phyloP scores from a whole-genome alignment of 2,797 vertebrate species.

The Dipus sagitta region DNA sequence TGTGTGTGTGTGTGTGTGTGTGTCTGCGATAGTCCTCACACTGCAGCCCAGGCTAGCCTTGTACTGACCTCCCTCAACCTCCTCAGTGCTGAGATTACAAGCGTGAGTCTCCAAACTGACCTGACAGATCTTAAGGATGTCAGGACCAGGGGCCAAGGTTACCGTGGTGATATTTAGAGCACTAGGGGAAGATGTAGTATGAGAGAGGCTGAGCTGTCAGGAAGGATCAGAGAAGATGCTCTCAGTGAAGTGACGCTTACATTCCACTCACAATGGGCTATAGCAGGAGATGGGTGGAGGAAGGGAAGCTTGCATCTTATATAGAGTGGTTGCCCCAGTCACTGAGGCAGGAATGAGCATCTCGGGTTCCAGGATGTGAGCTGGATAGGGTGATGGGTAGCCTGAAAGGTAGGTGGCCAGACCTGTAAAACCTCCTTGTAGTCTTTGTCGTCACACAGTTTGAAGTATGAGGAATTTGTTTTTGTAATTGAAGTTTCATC shows the following conservation, averaged over 20 bases:
- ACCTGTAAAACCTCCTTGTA: fast-evolving
- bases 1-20: neutral
- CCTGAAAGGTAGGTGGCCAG: neutral
- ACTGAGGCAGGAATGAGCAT: neutral
- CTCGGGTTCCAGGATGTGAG: neutral
- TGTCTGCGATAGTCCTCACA: neutral
- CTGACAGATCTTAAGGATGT: neutral
- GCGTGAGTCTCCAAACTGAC: neutral
- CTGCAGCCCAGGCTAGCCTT: neutral
- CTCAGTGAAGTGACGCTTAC: neutral
- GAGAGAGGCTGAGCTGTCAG: neutral
- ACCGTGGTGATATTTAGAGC: neutral
- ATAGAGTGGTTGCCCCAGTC: neutral
- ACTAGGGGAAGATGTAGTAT: neutral
- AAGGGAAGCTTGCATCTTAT: neutral
- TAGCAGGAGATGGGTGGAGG: fast-evolving
- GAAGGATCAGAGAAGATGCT: neutral
- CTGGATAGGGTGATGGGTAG: neutral
- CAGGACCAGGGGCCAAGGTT: neutral
- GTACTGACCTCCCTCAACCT: neutral
- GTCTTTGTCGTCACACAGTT: neutral
- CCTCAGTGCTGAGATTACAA: neutral
- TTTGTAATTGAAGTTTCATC: neutral
- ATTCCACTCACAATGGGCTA: neutral
- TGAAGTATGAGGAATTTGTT: neutral